These are phyloP conservation scores for Lamellibrachia satsuma DNA, from an alignment of 2,888 invertebrate species.

Conservation along the genomic window DNA sequence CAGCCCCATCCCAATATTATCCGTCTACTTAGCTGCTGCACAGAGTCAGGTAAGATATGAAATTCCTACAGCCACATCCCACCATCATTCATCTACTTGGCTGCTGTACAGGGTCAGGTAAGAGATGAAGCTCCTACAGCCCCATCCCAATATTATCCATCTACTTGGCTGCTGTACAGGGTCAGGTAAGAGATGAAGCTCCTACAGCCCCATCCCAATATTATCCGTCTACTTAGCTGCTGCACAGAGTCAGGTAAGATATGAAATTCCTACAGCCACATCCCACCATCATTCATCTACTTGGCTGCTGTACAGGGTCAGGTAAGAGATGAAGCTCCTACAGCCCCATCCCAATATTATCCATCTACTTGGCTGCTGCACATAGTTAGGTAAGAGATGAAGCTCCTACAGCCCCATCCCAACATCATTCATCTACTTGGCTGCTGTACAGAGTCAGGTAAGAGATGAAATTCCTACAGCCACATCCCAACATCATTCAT, in stretches of 20 bases:
- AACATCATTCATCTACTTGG: constrained; percentile 40
- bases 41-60: constrained; percentile 38
- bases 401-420: constrained; percentile 41
- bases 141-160: constrained; percentile 41
- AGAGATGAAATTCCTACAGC: constrained; percentile 34
- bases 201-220: constrained; percentile 42
- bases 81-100: constrained; percentile 30
- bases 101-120: no score
- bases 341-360: constrained; percentile 43
- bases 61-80: constrained; percentile 40
- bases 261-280: constrained; percentile 41
- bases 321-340: constrained; percentile 38
- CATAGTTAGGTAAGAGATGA: constrained; percentile 38
- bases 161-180: constrained; percentile 41
- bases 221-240: constrained; percentile 41
- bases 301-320: constrained; percentile 40
- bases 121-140: constrained; percentile 20
- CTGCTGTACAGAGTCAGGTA: constrained; percentile 41
- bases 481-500: constrained; percentile 38
- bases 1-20: constrained; percentile 43
- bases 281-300: constrained; percentile 40
- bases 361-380: constrained; percentile 42
- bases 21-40: constrained; percentile 40
- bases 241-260: constrained; percentile 35
- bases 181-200: constrained; percentile 37